Percentiles rank a stretch among this genome's conserved stretches.
Evolutionary conservation across 2,797 vertebrate species (phyloP).

Genomic region (Lacerta viridis): DNA sequence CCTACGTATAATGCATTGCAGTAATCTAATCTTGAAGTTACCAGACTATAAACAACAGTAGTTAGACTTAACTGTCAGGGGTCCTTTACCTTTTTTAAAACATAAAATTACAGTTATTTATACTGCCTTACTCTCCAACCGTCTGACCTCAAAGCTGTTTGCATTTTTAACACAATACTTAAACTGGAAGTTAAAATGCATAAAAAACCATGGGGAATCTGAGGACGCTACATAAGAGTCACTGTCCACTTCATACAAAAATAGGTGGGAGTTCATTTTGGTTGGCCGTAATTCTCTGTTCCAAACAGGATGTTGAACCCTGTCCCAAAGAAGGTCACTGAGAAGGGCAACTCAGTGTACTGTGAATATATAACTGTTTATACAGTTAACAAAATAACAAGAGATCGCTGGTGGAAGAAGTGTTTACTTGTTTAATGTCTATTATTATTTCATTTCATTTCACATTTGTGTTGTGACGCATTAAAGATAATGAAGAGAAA

Average conservation of each 20-base stretch:
- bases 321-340: slow-evolving; percentile 27
- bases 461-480: slow-evolving; percentile 12
- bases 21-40: too few relatives aligned
- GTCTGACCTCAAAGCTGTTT: slow-evolving; percentile 26
- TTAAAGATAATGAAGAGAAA: slow-evolving; percentile 31
- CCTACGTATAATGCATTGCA: too few relatives aligned
- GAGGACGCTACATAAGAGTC: background rate
- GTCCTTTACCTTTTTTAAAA: too few relatives aligned
- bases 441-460: slow-evolving; percentile 27
- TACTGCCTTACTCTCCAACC: background rate
- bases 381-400: slow-evolving; percentile 42
- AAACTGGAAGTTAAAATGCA: slow-evolving; percentile 21
- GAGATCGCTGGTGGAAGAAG: slow-evolving; percentile 34
- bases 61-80: too few relatives aligned
- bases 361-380: slow-evolving; percentile 30
- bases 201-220: slow-evolving; percentile 9
- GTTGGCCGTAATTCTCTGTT: slow-evolving; percentile 26
- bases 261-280: rapidly evolving
- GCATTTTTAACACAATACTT: slow-evolving; percentile 14
- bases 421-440: slow-evolving; percentile 37
- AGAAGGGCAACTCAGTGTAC: slow-evolving; percentile 29
- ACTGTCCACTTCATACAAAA: rapidly evolving
- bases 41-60: too few relatives aligned
- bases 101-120: background rate
- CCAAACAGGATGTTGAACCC: slow-evolving; percentile 32